These are phyloP conservation scores for Drosophila melanosoma DNA, from an alignment of 2,888 invertebrate genomes.

Conservation along the genomic window DNA sequence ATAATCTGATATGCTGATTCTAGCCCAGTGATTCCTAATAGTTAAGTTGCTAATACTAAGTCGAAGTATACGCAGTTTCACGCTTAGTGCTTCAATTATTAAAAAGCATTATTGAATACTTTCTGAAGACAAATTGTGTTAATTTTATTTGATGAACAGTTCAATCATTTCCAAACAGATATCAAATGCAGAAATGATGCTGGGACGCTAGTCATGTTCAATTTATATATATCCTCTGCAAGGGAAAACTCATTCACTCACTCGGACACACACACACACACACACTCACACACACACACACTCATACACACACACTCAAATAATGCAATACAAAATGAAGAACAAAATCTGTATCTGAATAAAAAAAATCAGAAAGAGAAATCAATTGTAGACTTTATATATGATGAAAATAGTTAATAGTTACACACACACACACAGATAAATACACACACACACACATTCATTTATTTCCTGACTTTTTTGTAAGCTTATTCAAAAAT, in stretches of 20 bases:
- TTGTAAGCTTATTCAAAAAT: conserved; percentile 7
- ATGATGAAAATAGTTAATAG: conserved; percentile 36
- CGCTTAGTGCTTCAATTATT: neutral
- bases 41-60: neutral
- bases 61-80: neutral
- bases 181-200: neutral
- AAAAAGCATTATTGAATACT: neutral
- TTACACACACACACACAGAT: conserved; percentile 13
- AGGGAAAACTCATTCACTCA: conserved; percentile 9
- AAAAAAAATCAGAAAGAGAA: conserved; percentile 8
- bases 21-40: neutral
- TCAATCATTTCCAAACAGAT: neutral
- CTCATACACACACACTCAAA: neutral
- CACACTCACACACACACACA: neutral
- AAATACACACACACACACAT: conserved; percentile 14
- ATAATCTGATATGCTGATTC: neutral
- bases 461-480: conserved; percentile 22
- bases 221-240: neutral
- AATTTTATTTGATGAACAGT: neutral
- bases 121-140: neutral
- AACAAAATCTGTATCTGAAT: conserved; percentile 13
- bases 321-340: conserved; percentile 10
- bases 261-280: neutral
- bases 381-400: conserved; percentile 11
- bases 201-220: neutral